phyloP scores from a whole-genome alignment of 2,797 vertebrate genomes.

The Hoplostethus mediterraneus region DNA sequence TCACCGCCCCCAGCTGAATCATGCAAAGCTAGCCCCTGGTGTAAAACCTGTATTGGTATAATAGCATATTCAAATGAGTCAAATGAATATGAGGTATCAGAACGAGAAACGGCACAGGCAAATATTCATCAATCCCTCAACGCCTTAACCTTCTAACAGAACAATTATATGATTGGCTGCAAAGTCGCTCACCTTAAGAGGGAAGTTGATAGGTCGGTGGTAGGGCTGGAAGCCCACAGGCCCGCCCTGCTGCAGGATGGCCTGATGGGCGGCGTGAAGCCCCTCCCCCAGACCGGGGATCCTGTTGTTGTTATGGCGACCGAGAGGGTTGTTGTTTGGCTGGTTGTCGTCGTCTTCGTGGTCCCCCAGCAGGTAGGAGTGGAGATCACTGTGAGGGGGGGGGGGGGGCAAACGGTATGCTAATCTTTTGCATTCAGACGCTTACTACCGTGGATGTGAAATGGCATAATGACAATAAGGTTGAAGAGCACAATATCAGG shows the following conservation, averaged over 20 bases:
- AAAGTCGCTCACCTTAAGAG: conserved; percentile 87
- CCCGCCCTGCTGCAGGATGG: conserved; percentile 95
- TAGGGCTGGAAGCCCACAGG: conserved; percentile 97
- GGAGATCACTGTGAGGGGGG: conserved; percentile 88
- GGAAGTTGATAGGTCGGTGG: conserved; percentile 91
- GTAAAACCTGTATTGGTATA: too few species aligned
- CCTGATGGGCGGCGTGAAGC: conserved; percentile 96
- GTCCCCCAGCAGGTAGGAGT: conserved; percentile 96
- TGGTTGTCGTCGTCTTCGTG: conserved; percentile 93
- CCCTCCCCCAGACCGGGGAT: conserved; percentile 92
- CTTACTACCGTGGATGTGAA: background rate
- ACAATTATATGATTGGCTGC: background rate
- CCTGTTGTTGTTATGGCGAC: conserved; percentile 90
- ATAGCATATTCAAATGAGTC: too few species aligned
- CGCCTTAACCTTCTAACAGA: background rate
- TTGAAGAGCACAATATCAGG: too few species aligned
- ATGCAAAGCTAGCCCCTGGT: too few species aligned
- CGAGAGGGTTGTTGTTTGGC: conserved; percentile 87
- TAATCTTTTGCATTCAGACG: background rate
- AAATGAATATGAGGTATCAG: too few species aligned
- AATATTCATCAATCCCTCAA: too few species aligned
- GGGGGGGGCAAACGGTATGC: background rate
- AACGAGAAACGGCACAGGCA: too few species aligned
- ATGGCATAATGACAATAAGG: background rate
- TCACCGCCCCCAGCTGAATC: too few species aligned